Percentiles rank a stretch among this genome's conserved stretches.
These are phyloP conservation scores for Archaeoteleia sp. DNA, from an alignment of 2,888 invertebrate genomes.

Conservation along the genomic window DNA sequence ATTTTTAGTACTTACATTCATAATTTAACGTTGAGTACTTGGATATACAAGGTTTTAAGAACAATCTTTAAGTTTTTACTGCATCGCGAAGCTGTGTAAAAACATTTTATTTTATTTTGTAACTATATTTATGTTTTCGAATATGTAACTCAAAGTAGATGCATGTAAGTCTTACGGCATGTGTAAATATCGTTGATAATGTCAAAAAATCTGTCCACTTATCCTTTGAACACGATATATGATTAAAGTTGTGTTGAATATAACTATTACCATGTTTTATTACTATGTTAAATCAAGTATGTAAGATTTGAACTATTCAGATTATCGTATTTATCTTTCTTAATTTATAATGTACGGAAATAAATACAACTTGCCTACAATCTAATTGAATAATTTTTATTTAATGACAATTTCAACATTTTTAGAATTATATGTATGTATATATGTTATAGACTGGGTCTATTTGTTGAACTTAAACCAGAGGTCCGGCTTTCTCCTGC, in stretches of 20 bases:
- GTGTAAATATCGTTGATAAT: conserved; percentile 1
- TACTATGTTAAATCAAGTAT: not conserved
- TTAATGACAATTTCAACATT: conserved; percentile 40
- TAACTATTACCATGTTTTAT: not conserved
- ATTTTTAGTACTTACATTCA: too few relatives aligned
- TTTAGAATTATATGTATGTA: too few relatives aligned
- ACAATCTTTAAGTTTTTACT: conserved; percentile 22
- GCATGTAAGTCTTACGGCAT: too few relatives aligned
- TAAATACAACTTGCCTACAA: not conserved
- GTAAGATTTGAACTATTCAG: too few relatives aligned
- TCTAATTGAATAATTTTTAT: conserved; percentile 14
- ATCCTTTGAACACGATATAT: not conserved
- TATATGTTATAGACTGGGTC: too few relatives aligned
- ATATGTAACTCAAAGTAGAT: conserved; percentile 1
- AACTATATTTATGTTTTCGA: conserved; percentile 2
- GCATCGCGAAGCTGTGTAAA: conserved; percentile 60
- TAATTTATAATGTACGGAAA: conserved; percentile 6
- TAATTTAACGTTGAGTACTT: too few relatives aligned
- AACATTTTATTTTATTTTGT: conserved; percentile 47
- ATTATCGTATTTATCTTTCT: not conserved
- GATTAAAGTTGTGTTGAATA: not conserved
- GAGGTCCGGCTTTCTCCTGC: too few relatives aligned
- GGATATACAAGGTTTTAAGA: not conserved
- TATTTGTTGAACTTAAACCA: too few relatives aligned
- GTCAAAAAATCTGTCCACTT: not conserved